A percentile compares a stretch with the other conserved stretches of the same genome.
Conservation (phyloP, 2,888 invertebrate genomes). For the Dioctria rufipes region DNA sequence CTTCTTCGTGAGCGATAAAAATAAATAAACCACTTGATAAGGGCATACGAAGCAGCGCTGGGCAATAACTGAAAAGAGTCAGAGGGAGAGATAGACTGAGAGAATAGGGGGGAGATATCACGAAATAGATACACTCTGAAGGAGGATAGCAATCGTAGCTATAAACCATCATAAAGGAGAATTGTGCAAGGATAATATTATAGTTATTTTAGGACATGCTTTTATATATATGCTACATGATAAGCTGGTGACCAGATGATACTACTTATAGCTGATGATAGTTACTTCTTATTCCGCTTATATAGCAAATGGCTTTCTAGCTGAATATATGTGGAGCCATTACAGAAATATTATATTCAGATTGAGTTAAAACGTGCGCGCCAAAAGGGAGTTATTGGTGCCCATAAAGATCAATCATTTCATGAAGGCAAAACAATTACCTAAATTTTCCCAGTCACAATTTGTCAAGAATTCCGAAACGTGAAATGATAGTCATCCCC, state of each 20-base stretch:
- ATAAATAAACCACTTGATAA: conserved; percentile 51
- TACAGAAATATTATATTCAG: conserved; percentile 39
- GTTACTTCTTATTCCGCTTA: neutral
- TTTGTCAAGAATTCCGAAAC: conserved; percentile 35
- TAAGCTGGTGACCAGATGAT: conserved; percentile 28
- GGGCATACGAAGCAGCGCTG: conserved; percentile 31
- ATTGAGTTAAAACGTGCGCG: conserved; percentile 9
- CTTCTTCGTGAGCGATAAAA: conserved; percentile 44
- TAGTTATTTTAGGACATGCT: conserved; percentile 20
- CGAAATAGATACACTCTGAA: neutral
- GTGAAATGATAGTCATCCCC: too few relatives aligned
- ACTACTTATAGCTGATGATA: conserved; percentile 28
- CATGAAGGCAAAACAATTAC: conserved; percentile 42
- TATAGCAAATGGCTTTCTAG: too few relatives aligned
- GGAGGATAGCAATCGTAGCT: conserved; percentile 35
- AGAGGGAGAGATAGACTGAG: too few relatives aligned
- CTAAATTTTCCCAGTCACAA: conserved; percentile 48
- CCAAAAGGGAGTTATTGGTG: conserved; percentile 28
- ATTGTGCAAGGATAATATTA: conserved; percentile 50
- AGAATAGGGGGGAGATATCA: neutral
- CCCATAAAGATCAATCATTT: conserved; percentile 15
- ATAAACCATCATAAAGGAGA: conserved; percentile 51
- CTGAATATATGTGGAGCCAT: neutral
- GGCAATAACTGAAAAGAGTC: neutral
- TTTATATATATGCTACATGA: conserved; percentile 20